Conservation (phyloP, 2,888 invertebrate species). For the Maniola hyperantus region DNA sequence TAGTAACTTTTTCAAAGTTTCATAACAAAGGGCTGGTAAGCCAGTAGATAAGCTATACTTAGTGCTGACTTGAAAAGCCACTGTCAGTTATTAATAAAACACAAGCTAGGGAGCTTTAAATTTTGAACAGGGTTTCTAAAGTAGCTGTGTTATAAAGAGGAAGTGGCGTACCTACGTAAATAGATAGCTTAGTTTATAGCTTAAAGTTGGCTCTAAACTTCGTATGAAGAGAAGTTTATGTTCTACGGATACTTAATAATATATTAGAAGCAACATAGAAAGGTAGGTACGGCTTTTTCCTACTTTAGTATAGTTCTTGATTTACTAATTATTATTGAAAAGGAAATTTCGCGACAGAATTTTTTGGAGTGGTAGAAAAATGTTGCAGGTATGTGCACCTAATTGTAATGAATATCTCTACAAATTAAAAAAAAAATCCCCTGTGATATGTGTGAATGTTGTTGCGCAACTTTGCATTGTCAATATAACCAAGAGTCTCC, state of each 20-base stretch:
- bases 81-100: slow-evolving; percentile 8
- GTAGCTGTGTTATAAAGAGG: background rate
- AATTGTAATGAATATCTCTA: no score
- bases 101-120: slow-evolving; percentile 8
- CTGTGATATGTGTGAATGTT: no score
- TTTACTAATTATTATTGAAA: background rate
- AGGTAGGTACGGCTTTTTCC: no score
- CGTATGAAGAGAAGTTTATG: slow-evolving; percentile 4
- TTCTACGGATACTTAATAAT: background rate
- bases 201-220: slow-evolving; percentile 5
- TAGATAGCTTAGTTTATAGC: slow-evolving; percentile 3
- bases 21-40: background rate
- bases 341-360: background rate
- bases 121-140: slow-evolving; percentile 5
- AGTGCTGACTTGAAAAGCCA: background rate
- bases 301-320: background rate
- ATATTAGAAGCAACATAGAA: background rate
- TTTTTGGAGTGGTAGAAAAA: no score
- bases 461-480: no score
- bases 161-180: background rate
- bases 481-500: no score
- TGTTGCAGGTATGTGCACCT: no score
- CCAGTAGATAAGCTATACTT: background rate
- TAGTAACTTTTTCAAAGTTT: background rate
- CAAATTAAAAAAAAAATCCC: no score